Conservation (phyloP, 1,140 invertebrate genomes). For the Drosophila ercepeae region DNA sequence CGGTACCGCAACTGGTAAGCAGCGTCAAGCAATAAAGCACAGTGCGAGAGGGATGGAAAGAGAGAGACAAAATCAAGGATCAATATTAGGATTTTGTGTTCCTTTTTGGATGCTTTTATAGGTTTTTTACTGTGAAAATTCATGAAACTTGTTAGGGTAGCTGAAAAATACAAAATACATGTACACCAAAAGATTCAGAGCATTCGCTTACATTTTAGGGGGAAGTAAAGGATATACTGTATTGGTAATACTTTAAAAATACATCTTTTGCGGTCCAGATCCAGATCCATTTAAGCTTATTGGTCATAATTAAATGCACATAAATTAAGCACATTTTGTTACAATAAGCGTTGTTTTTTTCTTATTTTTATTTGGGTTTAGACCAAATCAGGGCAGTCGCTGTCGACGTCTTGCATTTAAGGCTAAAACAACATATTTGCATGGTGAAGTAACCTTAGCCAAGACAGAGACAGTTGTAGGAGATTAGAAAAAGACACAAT, state of each 20-base stretch:
- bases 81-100: background rate
- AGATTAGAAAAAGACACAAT: background rate
- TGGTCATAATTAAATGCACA: conserved; percentile 33
- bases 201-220: background rate
- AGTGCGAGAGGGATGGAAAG: background rate
- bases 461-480: conserved; percentile 34
- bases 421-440: conserved; percentile 75
- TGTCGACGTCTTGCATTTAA: conserved; percentile 58
- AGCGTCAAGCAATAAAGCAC: conserved; percentile 8
- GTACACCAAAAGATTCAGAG: background rate
- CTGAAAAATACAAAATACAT: background rate
- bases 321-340: conserved; percentile 34
- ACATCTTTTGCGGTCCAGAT: background rate
- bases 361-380: background rate
- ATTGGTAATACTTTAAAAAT: conserved; percentile 9
- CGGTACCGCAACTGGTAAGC: conserved; percentile 5
- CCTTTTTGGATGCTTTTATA: background rate
- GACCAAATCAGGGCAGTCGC: background rate
- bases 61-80: background rate
- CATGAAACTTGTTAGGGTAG: background rate
- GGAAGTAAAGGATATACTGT: background rate
- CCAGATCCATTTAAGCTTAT: background rate
- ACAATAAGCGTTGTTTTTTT: conserved; percentile 14
- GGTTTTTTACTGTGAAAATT: background rate
- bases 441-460: conserved; percentile 67